A percentile compares a stretch with the other conserved stretches of the same genome.
Evolutionary conservation across 1,140 invertebrate species (phyloP).

Genomic region (Neodiprion lecontei): DNA sequence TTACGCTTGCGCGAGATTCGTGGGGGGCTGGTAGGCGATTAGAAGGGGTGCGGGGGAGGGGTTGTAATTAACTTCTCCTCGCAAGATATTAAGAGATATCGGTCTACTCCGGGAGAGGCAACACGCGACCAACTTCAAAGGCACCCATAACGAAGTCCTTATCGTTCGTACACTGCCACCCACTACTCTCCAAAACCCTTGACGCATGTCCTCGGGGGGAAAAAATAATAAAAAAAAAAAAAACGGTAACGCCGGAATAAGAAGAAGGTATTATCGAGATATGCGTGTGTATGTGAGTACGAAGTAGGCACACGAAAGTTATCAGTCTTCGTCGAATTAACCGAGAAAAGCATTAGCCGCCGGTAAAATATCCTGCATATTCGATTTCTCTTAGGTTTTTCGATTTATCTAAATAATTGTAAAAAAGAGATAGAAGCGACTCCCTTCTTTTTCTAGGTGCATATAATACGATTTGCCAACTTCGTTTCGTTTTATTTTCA

Average conservation of each 20-base stretch:
- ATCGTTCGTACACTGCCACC: conserved; percentile 43
- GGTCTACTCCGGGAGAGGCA: conserved; percentile 60
- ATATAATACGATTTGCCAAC: too few species aligned
- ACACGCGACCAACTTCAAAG: conserved; percentile 65
- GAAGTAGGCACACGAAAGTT: too few species aligned
- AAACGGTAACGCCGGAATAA: background rate
- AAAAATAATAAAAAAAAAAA: background rate
- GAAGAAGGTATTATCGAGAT: too few species aligned
- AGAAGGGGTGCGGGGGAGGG: conserved; percentile 38
- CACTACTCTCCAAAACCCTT: conserved; percentile 24
- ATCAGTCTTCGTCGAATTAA: too few species aligned
- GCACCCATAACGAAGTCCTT: conserved; percentile 63
- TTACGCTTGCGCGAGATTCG: conserved; percentile 53
- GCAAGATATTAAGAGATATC: conserved; percentile 64
- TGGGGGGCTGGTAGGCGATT: conserved; percentile 24
- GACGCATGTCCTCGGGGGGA: background rate
- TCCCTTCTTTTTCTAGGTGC: background rate
- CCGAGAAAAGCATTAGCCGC: too few species aligned
- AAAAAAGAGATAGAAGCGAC: too few species aligned
- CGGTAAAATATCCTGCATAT: too few species aligned
- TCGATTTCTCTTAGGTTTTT: too few species aligned
- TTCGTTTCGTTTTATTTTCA: conserved; percentile 11
- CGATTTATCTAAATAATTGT: too few species aligned
- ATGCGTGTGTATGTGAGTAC: too few species aligned
- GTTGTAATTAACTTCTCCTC: conserved; percentile 63